Base-by-base conservation (phyloP, 2,797 vertebrate species). In the Ctenopoma kingsleyae region DNA sequence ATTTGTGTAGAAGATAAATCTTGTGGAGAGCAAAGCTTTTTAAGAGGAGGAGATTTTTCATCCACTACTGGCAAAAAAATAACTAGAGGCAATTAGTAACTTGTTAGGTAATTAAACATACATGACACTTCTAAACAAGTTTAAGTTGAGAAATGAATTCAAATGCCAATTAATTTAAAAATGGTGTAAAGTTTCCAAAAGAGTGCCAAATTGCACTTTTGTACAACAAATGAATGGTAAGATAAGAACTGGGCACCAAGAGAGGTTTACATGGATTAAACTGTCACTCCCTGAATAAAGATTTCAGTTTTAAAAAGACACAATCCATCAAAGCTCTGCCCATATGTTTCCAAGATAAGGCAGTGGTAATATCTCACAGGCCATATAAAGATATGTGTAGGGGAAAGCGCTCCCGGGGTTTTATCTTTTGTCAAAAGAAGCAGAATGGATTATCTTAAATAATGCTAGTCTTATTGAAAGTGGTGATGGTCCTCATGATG, bases 21-120 rank as follows among this genome's bases (percentile, higher is more conserved):
- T 58, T 19, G 8, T 40, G 32, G 35, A 13, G 60, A 67, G 65
- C 23, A 51, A 76, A 52, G 57, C 52, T 48, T 73, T 83, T 75
- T 35, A 22, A 30, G 30, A 5, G n/a, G 6, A 38, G 36, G 10
- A 20, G 8, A 71, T 78, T 81, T 85, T 79, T 85, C 75, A 88
- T 76, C 79, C 84, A 78, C 74, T 88, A 78, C 70, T 78, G 72
- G 58, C 78, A 84, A 85, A 86, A 76, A 69, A 80, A 89, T 79
- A 81, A 89, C 83, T 83, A 30, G 1, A 55, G 55, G 75, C 74
- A 91, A 91, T 90, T 89, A 87, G 75, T 78, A 63, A 89, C 74
- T 70, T 70, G 81, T 82, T 76, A 55, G 74, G 61, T 82, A 80
- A 89, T 89, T 80, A 89, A 77, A 60, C 81, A 57, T 41, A 82